phyloP scores from a whole-genome alignment of 2,888 invertebrate genomes.

The Plagodis dolabraria region DNA sequence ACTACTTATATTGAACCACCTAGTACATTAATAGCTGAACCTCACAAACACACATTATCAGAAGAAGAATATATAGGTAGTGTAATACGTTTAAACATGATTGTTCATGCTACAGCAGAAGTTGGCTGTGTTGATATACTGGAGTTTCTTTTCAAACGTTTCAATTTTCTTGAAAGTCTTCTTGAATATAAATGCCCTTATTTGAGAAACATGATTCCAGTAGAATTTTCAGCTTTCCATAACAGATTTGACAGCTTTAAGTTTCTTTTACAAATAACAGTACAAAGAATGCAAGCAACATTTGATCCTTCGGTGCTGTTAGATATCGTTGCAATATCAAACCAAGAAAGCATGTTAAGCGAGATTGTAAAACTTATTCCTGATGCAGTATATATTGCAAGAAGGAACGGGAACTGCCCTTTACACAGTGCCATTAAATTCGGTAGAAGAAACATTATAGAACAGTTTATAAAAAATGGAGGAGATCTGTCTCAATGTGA shows the following conservation, averaged over 20 bases:
- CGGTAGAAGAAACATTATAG: slow-evolving; percentile 10
- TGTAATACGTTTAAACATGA: slow-evolving; percentile 6
- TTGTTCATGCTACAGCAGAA: slow-evolving; percentile 48
- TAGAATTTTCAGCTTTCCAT: slow-evolving; percentile 36
- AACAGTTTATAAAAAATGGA: slow-evolving; percentile 8
- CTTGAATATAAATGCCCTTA: slow-evolving; percentile 12
- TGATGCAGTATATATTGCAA: slow-evolving; percentile 5
- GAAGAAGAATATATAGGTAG: not conserved
- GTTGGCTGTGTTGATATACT: slow-evolving; percentile 78
- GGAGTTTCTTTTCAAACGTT: slow-evolving; percentile 69
- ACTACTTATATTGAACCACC: slow-evolving; percentile 1
- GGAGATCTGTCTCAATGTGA: slow-evolving; percentile 15
- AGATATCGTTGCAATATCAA: not conserved
- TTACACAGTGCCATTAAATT: slow-evolving; percentile 12
- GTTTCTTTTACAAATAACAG: slow-evolving; percentile 53
- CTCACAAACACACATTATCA: not conserved
- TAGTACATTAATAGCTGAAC: not conserved
- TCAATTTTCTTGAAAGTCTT: slow-evolving; percentile 41
- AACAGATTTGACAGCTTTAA: slow-evolving; percentile 52
- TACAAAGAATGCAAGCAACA: slow-evolving; percentile 36
- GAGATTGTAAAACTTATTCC: slow-evolving; percentile 11
- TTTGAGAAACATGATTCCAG: slow-evolving; percentile 16
- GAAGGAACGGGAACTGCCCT: slow-evolving; percentile 11
- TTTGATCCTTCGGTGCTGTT: slow-evolving; percentile 13
- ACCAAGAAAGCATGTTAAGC: slow-evolving; percentile 5